Conservation (phyloP, 2,888 invertebrate species). For the Hydraecia micacea region DNA sequence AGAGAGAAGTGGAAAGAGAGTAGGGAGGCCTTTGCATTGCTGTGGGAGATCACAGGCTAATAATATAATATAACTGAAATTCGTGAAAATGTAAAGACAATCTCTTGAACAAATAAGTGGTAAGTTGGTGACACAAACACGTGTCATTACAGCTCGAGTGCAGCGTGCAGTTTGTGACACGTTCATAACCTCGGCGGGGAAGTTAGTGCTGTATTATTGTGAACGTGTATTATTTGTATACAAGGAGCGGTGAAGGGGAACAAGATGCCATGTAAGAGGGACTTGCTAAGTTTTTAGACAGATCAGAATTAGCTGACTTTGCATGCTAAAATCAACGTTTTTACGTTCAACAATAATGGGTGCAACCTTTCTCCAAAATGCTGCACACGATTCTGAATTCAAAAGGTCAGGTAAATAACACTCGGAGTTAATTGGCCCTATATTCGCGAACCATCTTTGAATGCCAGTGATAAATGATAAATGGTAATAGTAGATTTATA, state of each 20-base stretch:
- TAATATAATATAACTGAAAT: background rate
- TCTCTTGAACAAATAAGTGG: constrained; percentile 28
- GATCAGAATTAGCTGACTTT: fast-evolving
- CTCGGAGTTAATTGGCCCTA: background rate
- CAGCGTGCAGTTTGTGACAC: constrained; percentile 62
- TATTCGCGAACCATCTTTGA: background rate
- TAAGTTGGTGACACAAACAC: constrained; percentile 37
- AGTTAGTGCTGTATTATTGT: constrained; percentile 14
- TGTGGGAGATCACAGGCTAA: too few species aligned
- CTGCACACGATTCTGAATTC: background rate
- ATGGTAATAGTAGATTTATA: background rate
- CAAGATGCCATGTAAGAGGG: background rate
- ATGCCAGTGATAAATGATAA: background rate
- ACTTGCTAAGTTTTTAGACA: background rate
- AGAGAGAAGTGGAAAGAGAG: too few species aligned
- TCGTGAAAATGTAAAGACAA: background rate
- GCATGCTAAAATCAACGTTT: background rate
- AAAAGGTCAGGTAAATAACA: constrained; percentile 1
- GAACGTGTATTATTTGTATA: background rate
- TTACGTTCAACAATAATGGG: background rate
- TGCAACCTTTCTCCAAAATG: background rate
- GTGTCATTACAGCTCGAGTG: constrained; percentile 60
- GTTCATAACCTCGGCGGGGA: constrained; percentile 42
- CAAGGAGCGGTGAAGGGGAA: background rate
- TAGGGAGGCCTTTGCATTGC: too few species aligned